These are phyloP conservation scores for Oscheius myriophilus DNA, from an alignment of 2,888 invertebrate genomes.

Conservation along the genomic window DNA sequence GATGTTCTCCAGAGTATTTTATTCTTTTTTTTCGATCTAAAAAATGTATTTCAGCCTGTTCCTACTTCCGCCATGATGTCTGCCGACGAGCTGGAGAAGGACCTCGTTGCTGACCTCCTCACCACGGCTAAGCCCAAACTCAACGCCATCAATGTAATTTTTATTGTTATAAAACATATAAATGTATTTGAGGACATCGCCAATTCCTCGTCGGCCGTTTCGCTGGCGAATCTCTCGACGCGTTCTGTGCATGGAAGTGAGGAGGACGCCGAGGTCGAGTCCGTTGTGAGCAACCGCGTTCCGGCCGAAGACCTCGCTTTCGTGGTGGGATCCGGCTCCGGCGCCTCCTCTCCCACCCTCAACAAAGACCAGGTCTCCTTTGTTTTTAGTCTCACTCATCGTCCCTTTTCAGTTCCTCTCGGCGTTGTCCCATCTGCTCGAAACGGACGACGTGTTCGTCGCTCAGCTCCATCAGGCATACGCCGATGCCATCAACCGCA, in stretches of 20 bases:
- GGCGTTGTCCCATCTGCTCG: conserved; percentile 46
- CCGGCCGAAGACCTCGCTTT: conserved; percentile 34
- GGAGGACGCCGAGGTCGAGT: conserved; percentile 37
- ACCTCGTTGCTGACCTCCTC: conserved; percentile 41
- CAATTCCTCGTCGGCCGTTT: conserved; percentile 54
- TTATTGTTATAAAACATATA: not conserved
- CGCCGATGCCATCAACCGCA: conserved; percentile 47
- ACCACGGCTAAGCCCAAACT: conserved; percentile 45
- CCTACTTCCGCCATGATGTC: conserved; percentile 37
- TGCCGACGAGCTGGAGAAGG: conserved; percentile 51
- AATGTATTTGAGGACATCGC: conserved; percentile 37
- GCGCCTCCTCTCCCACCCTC: conserved; percentile 34
- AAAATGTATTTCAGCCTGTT: conserved; percentile 33
- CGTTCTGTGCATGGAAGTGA: conserved; percentile 51
- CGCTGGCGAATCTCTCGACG: conserved; percentile 48
- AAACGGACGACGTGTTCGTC: conserved; percentile 55
- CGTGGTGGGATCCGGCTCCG: conserved; percentile 38
- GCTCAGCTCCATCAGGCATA: conserved; percentile 53
- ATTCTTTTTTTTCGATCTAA: too few species aligned
- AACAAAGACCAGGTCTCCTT: conserved; percentile 43
- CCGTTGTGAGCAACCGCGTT: conserved; percentile 32
- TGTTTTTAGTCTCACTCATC: too few species aligned
- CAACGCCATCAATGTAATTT: not conserved
- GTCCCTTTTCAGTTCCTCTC: conserved; percentile 32
- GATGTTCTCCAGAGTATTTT: conserved; percentile 20